phyloP scores from a whole-genome alignment of 1,140 invertebrate genomes.

The Gonioctena quinquepunctata region DNA sequence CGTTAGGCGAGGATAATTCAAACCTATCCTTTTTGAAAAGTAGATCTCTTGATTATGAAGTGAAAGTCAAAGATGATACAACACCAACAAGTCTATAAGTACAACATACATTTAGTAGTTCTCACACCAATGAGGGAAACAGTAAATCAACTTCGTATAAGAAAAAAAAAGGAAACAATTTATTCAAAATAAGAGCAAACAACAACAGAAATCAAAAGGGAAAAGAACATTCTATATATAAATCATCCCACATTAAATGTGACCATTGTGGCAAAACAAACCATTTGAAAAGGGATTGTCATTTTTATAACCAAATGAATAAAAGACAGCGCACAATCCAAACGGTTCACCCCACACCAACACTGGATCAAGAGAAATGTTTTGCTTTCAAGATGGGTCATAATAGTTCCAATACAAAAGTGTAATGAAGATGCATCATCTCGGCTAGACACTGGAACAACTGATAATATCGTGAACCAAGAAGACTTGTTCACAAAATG shows the following conservation, averaged over 20 bases:
- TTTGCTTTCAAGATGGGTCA: slow-evolving; percentile 10
- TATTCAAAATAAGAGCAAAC: no score
- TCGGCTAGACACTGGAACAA: slow-evolving; percentile 23
- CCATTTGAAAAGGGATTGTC: slow-evolving; percentile 15
- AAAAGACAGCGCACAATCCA: background rate
- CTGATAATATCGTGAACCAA: slow-evolving; percentile 22
- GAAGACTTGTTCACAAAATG: slow-evolving; percentile 3
- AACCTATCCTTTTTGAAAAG: slow-evolving; percentile 37
- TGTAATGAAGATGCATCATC: background rate
- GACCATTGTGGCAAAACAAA: slow-evolving; percentile 20
- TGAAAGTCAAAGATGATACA: background rate
- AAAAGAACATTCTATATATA: background rate
- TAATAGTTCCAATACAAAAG: background rate
- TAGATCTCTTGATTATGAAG: slow-evolving; percentile 14
- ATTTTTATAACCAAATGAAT: slow-evolving; percentile 15
- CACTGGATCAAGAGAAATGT: background rate
- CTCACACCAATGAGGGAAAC: no score
- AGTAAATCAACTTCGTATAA: no score
- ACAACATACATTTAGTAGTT: no score
- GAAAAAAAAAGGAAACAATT: no score
- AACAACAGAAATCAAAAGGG: background rate
- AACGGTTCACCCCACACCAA: background rate
- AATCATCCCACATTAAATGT: slow-evolving; percentile 14
- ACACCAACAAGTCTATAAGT: background rate
- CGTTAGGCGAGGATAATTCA: slow-evolving; percentile 42